Percentiles rank a stretch among this genome's conserved stretches.
Conservation (phyloP, 2,113 vertebrate species). For the Poeciliopsis retropinna region DNA sequence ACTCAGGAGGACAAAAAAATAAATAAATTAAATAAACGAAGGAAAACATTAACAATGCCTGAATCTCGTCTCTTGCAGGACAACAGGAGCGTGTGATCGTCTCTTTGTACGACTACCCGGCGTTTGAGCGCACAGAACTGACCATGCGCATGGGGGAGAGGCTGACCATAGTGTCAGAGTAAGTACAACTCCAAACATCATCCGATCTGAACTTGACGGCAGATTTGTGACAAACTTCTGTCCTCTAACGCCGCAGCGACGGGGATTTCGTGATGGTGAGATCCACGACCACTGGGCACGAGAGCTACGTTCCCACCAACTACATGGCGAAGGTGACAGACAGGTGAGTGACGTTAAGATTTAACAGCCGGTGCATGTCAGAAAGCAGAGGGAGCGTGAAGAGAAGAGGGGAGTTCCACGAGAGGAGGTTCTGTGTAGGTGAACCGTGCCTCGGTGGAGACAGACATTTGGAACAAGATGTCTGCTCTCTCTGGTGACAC, state of each 20-base stretch:
- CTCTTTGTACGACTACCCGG: conserved; percentile 83
- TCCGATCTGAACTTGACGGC: not conserved
- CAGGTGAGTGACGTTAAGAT: conserved; percentile 67
- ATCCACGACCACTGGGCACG: conserved; percentile 74
- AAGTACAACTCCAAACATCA: conserved; percentile 40
- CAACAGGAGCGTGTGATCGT: conserved; percentile 62
- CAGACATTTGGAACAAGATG: conserved; percentile 38
- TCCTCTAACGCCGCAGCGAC: conserved; percentile 68
- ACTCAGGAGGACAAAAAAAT: not conserved
- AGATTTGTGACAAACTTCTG: not conserved
- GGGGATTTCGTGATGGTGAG: conserved; percentile 86
- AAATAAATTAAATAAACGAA: not conserved
- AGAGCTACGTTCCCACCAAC: conserved; percentile 80
- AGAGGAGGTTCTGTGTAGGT: conserved; percentile 36
- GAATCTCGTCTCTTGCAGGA: conserved; percentile 53
- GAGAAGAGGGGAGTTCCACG: conserved; percentile 33
- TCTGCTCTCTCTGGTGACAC: conserved; percentile 17
- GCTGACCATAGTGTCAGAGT: conserved; percentile 83
- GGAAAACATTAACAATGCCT: not conserved
- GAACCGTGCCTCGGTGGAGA: conserved; percentile 25
- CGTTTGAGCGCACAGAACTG: conserved; percentile 27
- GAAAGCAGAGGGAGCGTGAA: not conserved
- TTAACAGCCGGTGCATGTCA: no score
- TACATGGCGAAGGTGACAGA: conserved; percentile 84
- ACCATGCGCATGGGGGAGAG: conserved; percentile 82